Evolutionary conservation across 1,140 invertebrate genomes (phyloP), one percentile per base, ranked within the genome.

Genomic region (Trichonephila clavata): DNA sequence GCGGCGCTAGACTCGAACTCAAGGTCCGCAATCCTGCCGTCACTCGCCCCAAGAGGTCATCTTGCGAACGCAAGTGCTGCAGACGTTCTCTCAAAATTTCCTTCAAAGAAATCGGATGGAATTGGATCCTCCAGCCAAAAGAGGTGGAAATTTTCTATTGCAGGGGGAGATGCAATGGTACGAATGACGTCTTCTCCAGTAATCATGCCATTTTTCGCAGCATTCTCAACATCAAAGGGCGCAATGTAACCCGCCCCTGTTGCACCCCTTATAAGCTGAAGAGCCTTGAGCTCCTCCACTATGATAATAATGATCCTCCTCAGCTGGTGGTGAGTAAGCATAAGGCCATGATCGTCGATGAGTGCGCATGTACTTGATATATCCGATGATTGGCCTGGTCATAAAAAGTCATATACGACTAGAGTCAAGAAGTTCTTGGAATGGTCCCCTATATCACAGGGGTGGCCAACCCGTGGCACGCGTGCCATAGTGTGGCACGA

Each of bases 181-280:
- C 97, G 0, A 91, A 94, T 2, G 97, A 97, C 95, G 97, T 97
- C 95, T 96, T 97, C 13, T 97, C 97, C 6, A 97, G 97, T 88
- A 97, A 97, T 94, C 97, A 98, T 95, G 97, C 97, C 2, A 96
- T 97, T 7, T 95, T 98, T 59, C 97, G 98, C 95, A 97, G 97
- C 88, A 95, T 97, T 2, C 96, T 97, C 86, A 97, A 97, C 96
- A 96, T 97, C 93, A 96, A 97, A n/a, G 89, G 93, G 0, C 96
- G 97, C 93, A 96, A 97, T n/a, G 86, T 90, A 4, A 27, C 80
- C 1, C 71, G 84, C 39, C 97, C 97, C 0, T 98, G 97, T 95
- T 98, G 97, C 95, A 97, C 97, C 1, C 97, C 97, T 0, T 97
- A 96, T 50, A 97, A 97, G 94, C 96, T 98, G 14, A 95, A 96